Evolutionary conservation across 1,140 invertebrate genomes (phyloP).

Genomic region (Meloidogyne exigua): DNA sequence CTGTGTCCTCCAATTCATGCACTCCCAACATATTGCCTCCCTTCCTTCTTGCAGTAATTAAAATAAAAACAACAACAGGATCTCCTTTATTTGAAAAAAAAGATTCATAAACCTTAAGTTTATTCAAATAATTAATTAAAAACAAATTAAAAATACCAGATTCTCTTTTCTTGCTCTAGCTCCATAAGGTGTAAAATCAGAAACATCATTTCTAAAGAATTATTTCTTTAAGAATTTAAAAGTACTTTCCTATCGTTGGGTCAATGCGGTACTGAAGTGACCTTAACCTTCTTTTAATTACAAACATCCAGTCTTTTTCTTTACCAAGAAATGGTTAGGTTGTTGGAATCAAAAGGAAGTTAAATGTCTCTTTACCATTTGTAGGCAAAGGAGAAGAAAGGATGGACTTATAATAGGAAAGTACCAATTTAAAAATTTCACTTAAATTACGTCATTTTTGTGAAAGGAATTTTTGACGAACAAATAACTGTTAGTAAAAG

Average conservation of each 20-base stretch:
- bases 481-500: conserved; percentile 32
- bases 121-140: conserved; percentile 21
- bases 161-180: conserved; percentile 53
- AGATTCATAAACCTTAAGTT: conserved; percentile 49
- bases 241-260: no score
- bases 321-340: no score
- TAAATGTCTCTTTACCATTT: no score
- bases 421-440: no score
- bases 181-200: conserved; percentile 57
- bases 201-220: conserved; percentile 51
- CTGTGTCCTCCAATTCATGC: conserved; percentile 54
- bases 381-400: no score
- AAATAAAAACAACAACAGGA: conserved; percentile 55
- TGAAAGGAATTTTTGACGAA: conserved; percentile 37
- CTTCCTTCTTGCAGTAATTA: conserved; percentile 54
- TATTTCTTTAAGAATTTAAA: conserved; percentile 39
- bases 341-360: no score
- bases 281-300: no score
- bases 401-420: no score
- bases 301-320: no score
- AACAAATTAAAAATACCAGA: conserved; percentile 32
- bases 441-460: conserved; percentile 23
- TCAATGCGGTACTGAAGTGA: no score
- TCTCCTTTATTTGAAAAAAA: conserved; percentile 61
- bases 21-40: conserved; percentile 57